Base-by-base conservation (phyloP, 2,113 vertebrate genomes). In the Caracal caracal region DNA sequence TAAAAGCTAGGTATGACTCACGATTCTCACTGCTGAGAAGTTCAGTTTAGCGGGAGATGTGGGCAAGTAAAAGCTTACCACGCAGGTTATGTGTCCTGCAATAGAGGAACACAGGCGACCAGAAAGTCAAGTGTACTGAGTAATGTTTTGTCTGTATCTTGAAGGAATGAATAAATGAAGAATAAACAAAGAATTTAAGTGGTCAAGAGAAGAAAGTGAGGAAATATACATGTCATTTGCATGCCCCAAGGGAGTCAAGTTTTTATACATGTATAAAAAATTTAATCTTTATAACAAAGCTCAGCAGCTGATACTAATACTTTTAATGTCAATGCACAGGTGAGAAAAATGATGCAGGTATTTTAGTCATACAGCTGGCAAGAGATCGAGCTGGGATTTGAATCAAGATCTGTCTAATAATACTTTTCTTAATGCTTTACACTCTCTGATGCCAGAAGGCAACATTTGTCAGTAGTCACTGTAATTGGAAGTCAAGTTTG, bases 381-480 rank as follows among this genome's bases (percentile, higher is more conserved):
- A 43, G 83, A 83, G 24, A 33, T 71, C 0, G 20, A 92, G 33
- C 75, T 83, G 49, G 26, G 8, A 75, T 86, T 61, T 68, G 20
- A 86, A 61, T 87, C n/a, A 71, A 96, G 59, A 61, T 96, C n/a
- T 89, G 47, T 20, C 49, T 80, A 66, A 80, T 89, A 92, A 92
- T 49, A 88, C 10, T 79, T 37, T 63, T 15, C 40, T 61, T 65
- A 76, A 76, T 1, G n/a, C 12, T 87, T 93, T 59, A 2, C 26
- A 26, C 71, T 81, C 26, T 91, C n/a, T 30, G 47, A n/a, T 78
- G 61, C 78, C 47, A 53, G n/a, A 49, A 90, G 51, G 20, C 37
- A 65, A 30, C 91, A 53, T 89, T 95, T 95, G 61, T 93, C 88
- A 92, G 75, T 40, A 51, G 17, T 71, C 35, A 30, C 59, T 80